Base-by-base conservation (phyloP, 2,888 invertebrate genomes). In the Myopa testacea region DNA sequence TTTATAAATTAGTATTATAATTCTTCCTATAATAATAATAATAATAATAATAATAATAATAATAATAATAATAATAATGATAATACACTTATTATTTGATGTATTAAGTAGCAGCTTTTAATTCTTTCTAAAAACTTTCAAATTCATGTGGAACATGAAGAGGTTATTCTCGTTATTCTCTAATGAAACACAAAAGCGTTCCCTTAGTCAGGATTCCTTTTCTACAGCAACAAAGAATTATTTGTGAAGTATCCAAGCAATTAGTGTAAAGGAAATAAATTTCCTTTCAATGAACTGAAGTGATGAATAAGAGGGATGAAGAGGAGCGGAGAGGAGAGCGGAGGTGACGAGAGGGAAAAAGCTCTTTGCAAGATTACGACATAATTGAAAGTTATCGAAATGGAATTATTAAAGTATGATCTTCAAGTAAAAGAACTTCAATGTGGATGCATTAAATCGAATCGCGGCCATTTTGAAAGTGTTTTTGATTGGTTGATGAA, bases 401-500 rank as follows among this genome's bases (percentile, higher is more conserved):
- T 70, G 76, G 78, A 79, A 79, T 78, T 75, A 77, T 78, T 76
- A 76, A 76, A 77, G 71, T 77, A 71, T 71, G 65, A 80, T 78
- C 62, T 70, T 78, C 37, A 58, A 62, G 38, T 72, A 60, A 74
- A 55, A 60, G 58, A 60, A 79, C 78, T 80, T 80, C 71, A 81
- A 80, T 82, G 82, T 82, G 73, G 78, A 77, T 78, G 77, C 72
- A 80, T 77, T 70, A 81, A 84, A 86, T 86, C 82, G 83, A 86
- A 85, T 77, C 84, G 85, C 89, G 87, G 89, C 89, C 89, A 89
- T 89, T 88, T 89, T 89, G 88, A 87, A 87, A 86, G 86, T 84
- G 85, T 81, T 89, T 89, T 86, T 88, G 88, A 89, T 89, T 89
- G 89, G 89, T 89, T 86, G 87, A 85, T 86, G 85, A 84, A 87